Conservation (phyloP, 1,140 invertebrate species). For the Stegodyphus mimosarum region DNA sequence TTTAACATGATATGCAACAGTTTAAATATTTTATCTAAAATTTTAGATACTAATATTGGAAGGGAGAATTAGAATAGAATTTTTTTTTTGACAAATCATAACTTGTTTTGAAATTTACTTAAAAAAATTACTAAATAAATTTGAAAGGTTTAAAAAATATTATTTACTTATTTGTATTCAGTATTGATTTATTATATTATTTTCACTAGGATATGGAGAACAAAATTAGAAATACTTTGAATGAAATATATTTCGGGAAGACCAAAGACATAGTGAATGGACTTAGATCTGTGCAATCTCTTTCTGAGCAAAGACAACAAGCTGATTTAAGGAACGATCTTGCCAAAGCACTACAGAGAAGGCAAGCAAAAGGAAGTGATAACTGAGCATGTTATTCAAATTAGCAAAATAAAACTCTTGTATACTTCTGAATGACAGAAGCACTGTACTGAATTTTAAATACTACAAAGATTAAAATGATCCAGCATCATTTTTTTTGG, state of each 20-base stretch:
- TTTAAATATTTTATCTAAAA: too few relatives aligned
- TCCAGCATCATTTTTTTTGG: neutral
- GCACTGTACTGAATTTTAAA: neutral
- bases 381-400: conserved; percentile 28
- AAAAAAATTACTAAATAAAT: neutral
- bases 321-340: conserved; percentile 87
- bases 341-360: conserved; percentile 79
- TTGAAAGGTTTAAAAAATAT: neutral
- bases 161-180: neutral
- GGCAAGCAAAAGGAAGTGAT: conserved; percentile 74
- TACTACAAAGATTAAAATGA: neutral
- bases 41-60: too few relatives aligned
- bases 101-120: neutral
- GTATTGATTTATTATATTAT: neutral
- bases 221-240: conserved; percentile 97
- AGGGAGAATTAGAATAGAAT: too few relatives aligned
- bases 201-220: conserved; percentile 94
- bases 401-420: conserved; percentile 5
- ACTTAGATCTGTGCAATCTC: conserved; percentile 86
- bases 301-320: conserved; percentile 85
- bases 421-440: neutral
- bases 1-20: too few relatives aligned
- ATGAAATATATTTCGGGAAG: conserved; percentile 99
- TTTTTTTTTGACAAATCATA: too few relatives aligned
- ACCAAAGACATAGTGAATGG: conserved; percentile 99